Evolutionary conservation across 2,888 invertebrate genomes (phyloP), one percentile per base, ranked within the genome.

Genomic region (Aromia moschata): DNA sequence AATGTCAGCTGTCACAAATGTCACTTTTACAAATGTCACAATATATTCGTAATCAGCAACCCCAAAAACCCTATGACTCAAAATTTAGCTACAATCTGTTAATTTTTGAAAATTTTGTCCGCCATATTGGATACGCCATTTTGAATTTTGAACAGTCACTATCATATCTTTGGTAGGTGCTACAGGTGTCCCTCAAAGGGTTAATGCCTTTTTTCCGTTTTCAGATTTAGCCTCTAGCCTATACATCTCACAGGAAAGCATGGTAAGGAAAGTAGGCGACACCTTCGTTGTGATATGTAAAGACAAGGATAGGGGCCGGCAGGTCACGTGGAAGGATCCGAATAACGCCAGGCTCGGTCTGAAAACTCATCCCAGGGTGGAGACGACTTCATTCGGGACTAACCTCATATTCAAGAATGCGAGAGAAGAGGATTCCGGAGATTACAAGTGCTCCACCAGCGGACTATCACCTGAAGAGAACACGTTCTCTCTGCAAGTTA

Each of bases 401-500:
- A 64, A 72, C n/a, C 62, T 78, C 33, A 57, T 69, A 18, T 78
- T 86, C 74, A 81, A 80, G 72, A 82, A 82, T 67, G 83, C 85
- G 58, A 82, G 82, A 30, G 78, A 83, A 62, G 82, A 83, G 56
- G 86, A 86, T 74, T 81, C 82, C 60, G 87, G 86, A 60, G 83
- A 82, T 68, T 87, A 86, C 77, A 82, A 82, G 61, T 87, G 87
- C 75, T 85, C 85, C 18, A 54, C 61, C 57, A 82, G 80, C 68
- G 41, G 16, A 3, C 30, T 51, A 7, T 47, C 52, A 2, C 84
- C 84, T 73, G 76, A 74, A 2, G 60, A 61, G 16, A 70, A 67
- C 15, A 54, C 61, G 11, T 75, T 76, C 56, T 60, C 68, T 15
- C 69, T 77, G 31, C 68, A 56, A 9, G 74, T 77, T 4, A 70